Base-by-base conservation (phyloP, 2,888 invertebrate species). In the Acanthosepion lycidas region DNA sequence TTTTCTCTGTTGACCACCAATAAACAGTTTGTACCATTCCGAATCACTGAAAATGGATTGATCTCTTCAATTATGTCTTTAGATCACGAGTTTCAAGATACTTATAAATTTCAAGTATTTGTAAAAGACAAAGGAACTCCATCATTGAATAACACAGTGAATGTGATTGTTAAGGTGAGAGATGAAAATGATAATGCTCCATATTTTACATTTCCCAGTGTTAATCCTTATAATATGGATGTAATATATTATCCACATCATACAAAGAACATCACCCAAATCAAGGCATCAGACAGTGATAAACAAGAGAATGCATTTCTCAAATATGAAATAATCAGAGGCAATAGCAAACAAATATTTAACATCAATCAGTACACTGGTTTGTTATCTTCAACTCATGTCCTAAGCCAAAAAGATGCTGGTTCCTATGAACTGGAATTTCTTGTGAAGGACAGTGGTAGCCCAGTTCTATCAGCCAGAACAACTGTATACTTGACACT, bases 331-430 rank as follows among this genome's bases (percentile, higher is more conserved):
- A 78, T 78, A 78, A 78, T 78, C 15, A 78, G 78, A 78, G 78
- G 78, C n/a, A 78, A 78, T 78, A 78, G 78, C 78, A 78, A 78
- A 78, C 78, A 78, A 18, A 78, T n/a, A 78, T 78, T 78, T 33
- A 78, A 23, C 78, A 78, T 78, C n/a, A 78, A 78, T 4, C 78
- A 78, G n/a, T 78, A 78, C 78, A 78, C 78, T 78, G 78, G 78
- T 78, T 78, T 78, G 15, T 78, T 78, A 33, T 78, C n/a, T 78
- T 78, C 78, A 78, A 78, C 78, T 78, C 78, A 78, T 78, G 78
- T 78, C n/a, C 78, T 78, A 78, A 78, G 78, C 78, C 78, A 78
- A 78, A n/a, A 78, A 78, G 78, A 78, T 78, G 78, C 78, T 78
- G 78, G 78, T n/a, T 78, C 78, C n/a, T 78, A 78, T 78, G 78